Percentiles rank a stretch among this genome's conserved stretches.
phyloP scores from a whole-genome alignment of 2,797 vertebrate genomes.

The Sciurus vulgaris region DNA sequence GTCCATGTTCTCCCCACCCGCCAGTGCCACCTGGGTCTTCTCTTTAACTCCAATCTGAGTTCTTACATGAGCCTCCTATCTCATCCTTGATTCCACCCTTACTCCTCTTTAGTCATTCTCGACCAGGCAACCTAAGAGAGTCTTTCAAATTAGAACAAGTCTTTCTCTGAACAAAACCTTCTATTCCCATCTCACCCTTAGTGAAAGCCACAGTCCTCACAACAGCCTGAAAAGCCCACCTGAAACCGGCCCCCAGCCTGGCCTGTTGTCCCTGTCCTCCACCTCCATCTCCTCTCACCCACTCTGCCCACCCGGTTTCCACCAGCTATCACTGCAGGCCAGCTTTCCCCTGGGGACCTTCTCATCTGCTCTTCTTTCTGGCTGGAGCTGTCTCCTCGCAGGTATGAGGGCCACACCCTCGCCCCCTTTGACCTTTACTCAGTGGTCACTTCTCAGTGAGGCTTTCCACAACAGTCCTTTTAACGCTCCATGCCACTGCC shows the following conservation, averaged over 20 bases:
- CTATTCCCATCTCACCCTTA: neutral
- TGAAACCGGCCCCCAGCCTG: neutral
- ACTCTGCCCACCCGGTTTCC: neutral
- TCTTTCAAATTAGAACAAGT: neutral
- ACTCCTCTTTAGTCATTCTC: neutral
- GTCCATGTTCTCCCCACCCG: neutral
- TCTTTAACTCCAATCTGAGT: neutral
- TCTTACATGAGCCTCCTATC: neutral
- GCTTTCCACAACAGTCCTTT: neutral
- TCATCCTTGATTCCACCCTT: neutral
- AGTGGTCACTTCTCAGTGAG: neutral
- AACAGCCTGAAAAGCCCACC: neutral
- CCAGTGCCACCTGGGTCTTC: neutral
- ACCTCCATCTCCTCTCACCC: neutral
- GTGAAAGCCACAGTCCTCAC: neutral
- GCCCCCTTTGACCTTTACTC: neutral
- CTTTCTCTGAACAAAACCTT: conserved; percentile 20
- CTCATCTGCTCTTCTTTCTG: neutral
- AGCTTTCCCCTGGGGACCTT: neutral
- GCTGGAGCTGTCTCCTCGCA: neutral
- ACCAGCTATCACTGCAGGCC: neutral
- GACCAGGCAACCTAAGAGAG: neutral
- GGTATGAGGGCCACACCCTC: neutral
- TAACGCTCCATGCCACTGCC: neutral
- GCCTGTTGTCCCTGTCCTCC: neutral